Conservation (phyloP, 2,113 vertebrate genomes). For the Smithornis capensis region DNA sequence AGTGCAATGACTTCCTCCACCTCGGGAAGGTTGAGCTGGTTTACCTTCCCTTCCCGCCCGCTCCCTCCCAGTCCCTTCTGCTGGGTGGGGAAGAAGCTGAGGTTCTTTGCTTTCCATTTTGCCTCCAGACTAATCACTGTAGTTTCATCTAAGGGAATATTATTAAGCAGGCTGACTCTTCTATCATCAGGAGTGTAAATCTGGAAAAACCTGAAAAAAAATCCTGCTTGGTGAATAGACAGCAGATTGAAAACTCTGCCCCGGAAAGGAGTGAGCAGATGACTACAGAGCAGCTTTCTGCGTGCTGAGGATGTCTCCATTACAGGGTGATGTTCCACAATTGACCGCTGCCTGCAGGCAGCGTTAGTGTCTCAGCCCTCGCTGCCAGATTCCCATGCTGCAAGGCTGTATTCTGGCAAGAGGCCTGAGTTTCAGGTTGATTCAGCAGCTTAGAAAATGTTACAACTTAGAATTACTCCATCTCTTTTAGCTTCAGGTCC, state of each 20-base stretch:
- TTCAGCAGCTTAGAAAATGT: neutral
- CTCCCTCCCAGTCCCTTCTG: neutral
- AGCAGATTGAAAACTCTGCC: neutral
- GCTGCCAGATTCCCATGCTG: neutral
- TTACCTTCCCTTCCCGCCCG: neutral
- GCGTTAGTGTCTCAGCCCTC: neutral
- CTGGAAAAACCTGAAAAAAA: constrained; percentile 37
- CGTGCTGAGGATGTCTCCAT: neutral
- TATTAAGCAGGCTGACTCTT: neutral
- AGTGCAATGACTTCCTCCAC: neutral
- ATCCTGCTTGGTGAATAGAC: neutral
- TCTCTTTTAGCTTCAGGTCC: neutral
- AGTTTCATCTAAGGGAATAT: neutral
- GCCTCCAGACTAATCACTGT: neutral
- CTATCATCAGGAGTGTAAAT: neutral
- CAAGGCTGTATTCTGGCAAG: neutral
- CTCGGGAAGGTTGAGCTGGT: neutral
- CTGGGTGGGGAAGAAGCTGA: neutral
- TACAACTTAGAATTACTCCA: neutral
- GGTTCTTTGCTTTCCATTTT: neutral
- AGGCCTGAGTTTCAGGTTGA: neutral
- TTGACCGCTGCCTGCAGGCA: neutral
- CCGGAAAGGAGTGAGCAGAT: neutral
- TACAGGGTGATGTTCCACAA: neutral
- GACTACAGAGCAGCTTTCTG: neutral